These are phyloP conservation scores for Hypanus sabinus DNA, from an alignment of 2,113 vertebrate species.

Conservation along the genomic window DNA sequence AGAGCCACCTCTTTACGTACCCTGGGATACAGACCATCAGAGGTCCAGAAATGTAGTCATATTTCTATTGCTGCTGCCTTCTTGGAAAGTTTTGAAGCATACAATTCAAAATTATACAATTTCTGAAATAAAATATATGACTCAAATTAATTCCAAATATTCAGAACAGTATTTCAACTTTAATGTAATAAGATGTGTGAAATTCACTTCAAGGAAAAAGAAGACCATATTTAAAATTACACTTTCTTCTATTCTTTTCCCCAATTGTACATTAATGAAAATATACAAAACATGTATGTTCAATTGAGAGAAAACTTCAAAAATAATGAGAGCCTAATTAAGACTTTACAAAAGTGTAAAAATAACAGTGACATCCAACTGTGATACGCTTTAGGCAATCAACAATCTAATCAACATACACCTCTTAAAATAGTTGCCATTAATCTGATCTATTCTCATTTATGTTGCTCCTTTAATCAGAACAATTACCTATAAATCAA, in stretches of 20 bases:
- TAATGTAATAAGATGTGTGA: background rate
- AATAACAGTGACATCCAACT: background rate
- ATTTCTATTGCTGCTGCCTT: background rate
- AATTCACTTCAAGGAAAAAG: background rate
- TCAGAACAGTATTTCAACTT: background rate
- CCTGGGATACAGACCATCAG: no score
- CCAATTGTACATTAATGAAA: background rate
- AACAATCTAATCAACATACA: conserved; percentile 7
- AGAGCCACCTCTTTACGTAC: no score
- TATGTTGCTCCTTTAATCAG: background rate
- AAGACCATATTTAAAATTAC: background rate
- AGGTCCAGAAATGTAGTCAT: background rate
- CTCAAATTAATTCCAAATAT: background rate
- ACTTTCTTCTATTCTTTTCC: background rate
- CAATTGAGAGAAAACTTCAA: background rate
- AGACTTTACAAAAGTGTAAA: background rate
- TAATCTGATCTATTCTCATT: background rate
- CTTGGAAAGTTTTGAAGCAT: background rate
- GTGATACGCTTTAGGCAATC: background rate
- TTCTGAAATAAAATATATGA: background rate
- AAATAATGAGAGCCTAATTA: conserved; percentile 22
- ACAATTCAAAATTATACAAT: background rate
- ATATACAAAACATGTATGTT: background rate
- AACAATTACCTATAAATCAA: background rate
- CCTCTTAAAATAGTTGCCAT: background rate